phyloP scores from a whole-genome alignment of 2,113 vertebrate genomes.

The Empidonax alnorum region DNA sequence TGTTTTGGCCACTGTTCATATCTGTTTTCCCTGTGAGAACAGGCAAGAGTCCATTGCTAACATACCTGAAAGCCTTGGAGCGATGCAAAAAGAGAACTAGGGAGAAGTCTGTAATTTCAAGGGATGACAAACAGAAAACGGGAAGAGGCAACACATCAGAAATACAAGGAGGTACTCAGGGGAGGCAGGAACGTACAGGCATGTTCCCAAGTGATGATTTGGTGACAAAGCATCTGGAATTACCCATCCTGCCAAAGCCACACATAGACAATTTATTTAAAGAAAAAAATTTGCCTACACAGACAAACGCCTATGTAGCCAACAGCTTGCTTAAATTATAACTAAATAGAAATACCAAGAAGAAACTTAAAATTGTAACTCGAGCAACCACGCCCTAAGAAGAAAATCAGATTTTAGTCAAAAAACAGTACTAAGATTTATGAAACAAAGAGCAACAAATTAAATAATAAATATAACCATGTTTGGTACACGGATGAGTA shows the following conservation, averaged over 20 bases:
- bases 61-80: background rate
- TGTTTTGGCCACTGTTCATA: background rate
- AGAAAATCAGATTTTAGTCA: background rate
- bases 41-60: background rate
- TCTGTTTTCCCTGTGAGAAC: background rate
- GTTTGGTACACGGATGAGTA: background rate
- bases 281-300: background rate
- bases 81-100: background rate
- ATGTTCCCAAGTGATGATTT: rapidly evolving
- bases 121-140: background rate
- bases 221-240: background rate
- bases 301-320: background rate
- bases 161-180: background rate
- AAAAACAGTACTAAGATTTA: background rate
- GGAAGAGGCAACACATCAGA: background rate
- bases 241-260: background rate
- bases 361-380: background rate
- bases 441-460: background rate
- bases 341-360: background rate
- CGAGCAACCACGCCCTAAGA: background rate
- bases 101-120: background rate
- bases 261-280: rapidly evolving
- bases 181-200: background rate
- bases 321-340: background rate
- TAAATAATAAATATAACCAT: rapidly evolving